Base-by-base conservation (phyloP, 2,888 invertebrate genomes). In the Galeruca laticollis region DNA sequence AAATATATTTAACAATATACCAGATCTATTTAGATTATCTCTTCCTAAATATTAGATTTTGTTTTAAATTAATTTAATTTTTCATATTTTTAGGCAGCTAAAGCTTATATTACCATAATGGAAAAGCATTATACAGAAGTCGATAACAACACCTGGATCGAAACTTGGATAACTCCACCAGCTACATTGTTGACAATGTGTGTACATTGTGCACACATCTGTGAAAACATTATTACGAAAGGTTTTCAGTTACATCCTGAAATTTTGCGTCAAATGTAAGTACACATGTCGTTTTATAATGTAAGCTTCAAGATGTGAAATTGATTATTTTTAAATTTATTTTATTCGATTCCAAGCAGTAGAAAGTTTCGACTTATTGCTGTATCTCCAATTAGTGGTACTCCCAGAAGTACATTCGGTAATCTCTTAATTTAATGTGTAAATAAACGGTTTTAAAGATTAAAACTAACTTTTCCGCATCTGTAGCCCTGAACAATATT, bases 41-140 rank as follows among this genome's bases (percentile, higher is more conserved):
- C 6, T 26, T 0, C 3, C 26, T 3, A 26, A 26, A 5, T 26
- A 3, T 6, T 26, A 5, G 33, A 13, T 60, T 47, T 21, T 15
- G 18, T 52, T 64, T 49, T 52, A 57, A 33, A 21, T 0, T 4
- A 11, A 33, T 9, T 33, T 33, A 9, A 6, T 33, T 33, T 33
- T 4, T 33, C n/a, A 6, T 43, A 15, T 31, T 33, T 13, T 43
- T 59, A 86, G 89, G 88, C 86, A 71, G 87, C 80, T 81, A 87
- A 86, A 77, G 84, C 89, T 15, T 90, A 88, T 78, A 88, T 89
- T 76, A 83, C 84, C 5, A 79, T 91, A 72, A 88, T 89, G 87
- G 81, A 82, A 15, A 83, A 83, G 52, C 86, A 88, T 77, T 84
- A 84, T 51, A 80, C 83, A 40, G 86, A 87, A 69, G 60, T 71